Percentiles rank a stretch among this genome's conserved stretches.
phyloP scores from a whole-genome alignment of 2,113 vertebrate genomes.

The Varanus salvator region DNA sequence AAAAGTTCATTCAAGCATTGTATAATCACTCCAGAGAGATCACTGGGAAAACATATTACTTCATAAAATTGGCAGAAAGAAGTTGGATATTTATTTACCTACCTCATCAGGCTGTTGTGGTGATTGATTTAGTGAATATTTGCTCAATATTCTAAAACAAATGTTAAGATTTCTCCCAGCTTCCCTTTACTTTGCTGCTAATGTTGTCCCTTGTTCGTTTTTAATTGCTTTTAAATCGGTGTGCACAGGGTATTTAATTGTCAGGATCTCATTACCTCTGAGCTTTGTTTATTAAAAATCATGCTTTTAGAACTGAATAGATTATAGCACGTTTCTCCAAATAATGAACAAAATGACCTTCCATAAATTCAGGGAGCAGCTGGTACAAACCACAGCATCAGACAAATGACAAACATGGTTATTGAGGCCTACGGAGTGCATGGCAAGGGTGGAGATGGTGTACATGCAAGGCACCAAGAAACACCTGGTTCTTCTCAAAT shows the following conservation, averaged over 20 bases:
- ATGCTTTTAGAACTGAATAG: constrained; percentile 24
- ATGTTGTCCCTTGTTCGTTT: constrained; percentile 32
- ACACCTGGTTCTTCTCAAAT: background rate
- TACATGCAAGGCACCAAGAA: background rate
- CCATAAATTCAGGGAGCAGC: constrained; percentile 1
- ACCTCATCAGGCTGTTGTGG: constrained; percentile 33
- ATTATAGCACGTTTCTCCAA: constrained; percentile 1
- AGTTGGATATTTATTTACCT: constrained; percentile 24
- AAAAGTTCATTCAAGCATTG: background rate
- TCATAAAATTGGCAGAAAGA: constrained; percentile 17
- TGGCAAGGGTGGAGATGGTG: background rate
- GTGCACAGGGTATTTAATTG: constrained; percentile 16
- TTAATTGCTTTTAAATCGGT: constrained; percentile 36
- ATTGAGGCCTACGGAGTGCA: background rate
- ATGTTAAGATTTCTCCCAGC: background rate
- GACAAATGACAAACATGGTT: background rate
- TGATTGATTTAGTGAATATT: constrained; percentile 26
- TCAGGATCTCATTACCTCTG: constrained; percentile 24
- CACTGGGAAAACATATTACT: background rate
- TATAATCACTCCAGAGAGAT: background rate
- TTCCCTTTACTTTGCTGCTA: background rate
- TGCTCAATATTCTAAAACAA: constrained; percentile 19
- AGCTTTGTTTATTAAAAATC: constrained; percentile 32
- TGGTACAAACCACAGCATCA: background rate
- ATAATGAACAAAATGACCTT: constrained; percentile 10